phyloP scores from a whole-genome alignment of 1,140 invertebrate genomes.

The Cecropterus lyciades region DNA sequence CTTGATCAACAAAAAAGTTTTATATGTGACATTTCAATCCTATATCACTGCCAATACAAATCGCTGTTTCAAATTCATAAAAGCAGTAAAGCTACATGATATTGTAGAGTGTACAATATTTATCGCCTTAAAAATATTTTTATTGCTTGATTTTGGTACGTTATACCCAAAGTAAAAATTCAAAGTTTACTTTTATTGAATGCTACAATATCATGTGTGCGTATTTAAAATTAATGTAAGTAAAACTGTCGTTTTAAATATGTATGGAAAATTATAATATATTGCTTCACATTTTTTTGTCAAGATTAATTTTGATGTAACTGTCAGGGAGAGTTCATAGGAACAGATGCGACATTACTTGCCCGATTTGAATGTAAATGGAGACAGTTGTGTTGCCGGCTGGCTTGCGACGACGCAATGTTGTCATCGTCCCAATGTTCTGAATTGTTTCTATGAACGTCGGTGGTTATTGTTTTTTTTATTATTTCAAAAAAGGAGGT shows the following conservation, averaged over 20 bases:
- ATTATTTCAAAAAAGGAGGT: too few relatives aligned
- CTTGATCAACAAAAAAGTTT: constrained; percentile 3
- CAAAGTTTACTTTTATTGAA: not conserved
- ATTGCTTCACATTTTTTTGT: not conserved
- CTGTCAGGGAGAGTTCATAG: constrained; percentile 1
- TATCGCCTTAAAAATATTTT: too few relatives aligned
- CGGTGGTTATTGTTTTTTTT: constrained; percentile 1
- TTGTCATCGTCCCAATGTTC: not conserved
- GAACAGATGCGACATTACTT: constrained; percentile 25
- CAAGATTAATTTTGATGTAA: too few relatives aligned
- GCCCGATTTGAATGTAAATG: constrained; percentile 24
- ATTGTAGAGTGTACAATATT: not conserved
- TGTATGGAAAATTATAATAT: constrained; percentile 15
- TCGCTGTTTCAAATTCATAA: constrained; percentile 21
- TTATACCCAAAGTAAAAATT: not conserved
- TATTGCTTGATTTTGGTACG: constrained; percentile 1
- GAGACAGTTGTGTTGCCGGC: constrained; percentile 26
- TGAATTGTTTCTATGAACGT: not conserved
- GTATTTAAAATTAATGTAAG: constrained; percentile 8
- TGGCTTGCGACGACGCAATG: not conserved
- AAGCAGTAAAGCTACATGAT: constrained; percentile 7
- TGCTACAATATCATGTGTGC: constrained; percentile 3
- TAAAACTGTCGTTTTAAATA: constrained; percentile 17
- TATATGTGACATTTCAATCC: constrained; percentile 2
- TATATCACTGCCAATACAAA: constrained; percentile 15